Conservation (phyloP, 2,113 vertebrate species). For the Benitochromis conjunctus region DNA sequence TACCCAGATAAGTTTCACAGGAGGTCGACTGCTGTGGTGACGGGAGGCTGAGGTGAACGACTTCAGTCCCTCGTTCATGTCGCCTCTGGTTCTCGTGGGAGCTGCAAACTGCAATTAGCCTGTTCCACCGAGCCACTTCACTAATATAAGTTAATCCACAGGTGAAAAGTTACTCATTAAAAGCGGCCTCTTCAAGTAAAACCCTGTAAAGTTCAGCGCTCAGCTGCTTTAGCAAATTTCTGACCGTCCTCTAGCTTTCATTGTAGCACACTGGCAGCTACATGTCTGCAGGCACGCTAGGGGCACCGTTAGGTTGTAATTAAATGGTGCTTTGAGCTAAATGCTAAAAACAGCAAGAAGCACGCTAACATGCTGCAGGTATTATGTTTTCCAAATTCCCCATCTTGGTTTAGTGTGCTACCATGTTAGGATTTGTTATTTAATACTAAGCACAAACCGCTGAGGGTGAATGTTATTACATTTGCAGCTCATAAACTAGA, state of each 20-base stretch:
- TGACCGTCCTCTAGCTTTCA: background rate
- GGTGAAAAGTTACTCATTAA: conserved; percentile 4
- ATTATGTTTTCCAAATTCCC: background rate
- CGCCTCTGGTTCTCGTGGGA: background rate
- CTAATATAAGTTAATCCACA: conserved; percentile 6
- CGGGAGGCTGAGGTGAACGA: background rate
- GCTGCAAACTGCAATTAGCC: background rate
- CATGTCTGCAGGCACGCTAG: background rate
- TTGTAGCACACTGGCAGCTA: background rate
- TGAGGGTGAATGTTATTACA: background rate
- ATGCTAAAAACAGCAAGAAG: background rate
- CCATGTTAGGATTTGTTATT: background rate
- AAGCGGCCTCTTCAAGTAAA: background rate
- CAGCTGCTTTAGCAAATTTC: background rate
- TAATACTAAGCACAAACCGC: background rate
- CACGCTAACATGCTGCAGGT: background rate
- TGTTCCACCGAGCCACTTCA: background rate
- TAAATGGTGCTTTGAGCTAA: background rate
- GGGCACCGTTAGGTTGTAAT: background rate
- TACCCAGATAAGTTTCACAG: background rate
- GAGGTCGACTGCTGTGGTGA: background rate
- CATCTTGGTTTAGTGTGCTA: background rate
- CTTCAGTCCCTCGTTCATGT: background rate
- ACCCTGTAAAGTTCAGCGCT: background rate
- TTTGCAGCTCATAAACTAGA: background rate